Conservation (phyloP, 1,140 invertebrate genomes). For the Ips typographus region DNA sequence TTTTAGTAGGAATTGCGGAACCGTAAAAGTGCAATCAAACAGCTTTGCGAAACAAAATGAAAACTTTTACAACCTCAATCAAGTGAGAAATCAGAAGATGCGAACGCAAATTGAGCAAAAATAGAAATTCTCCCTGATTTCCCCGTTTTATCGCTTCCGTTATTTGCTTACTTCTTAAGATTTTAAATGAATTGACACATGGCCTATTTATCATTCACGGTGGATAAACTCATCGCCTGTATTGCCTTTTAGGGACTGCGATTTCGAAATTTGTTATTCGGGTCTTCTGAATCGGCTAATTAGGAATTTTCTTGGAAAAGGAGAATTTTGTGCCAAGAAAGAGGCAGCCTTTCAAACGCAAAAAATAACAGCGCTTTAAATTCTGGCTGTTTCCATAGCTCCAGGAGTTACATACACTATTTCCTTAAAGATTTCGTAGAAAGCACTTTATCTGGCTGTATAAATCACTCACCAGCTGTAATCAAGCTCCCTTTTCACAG, state of each 20-base stretch:
- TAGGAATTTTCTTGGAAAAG: not conserved
- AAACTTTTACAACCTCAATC: conserved; percentile 11
- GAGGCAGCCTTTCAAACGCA: too few species aligned
- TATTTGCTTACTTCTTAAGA: conserved; percentile 19
- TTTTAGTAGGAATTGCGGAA: not conserved
- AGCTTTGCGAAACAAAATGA: not conserved
- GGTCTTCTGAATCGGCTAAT: not conserved
- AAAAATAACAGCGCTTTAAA: too few species aligned
- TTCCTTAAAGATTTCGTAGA: too few species aligned
- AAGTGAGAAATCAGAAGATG: conserved; percentile 13
- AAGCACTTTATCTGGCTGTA: not conserved
- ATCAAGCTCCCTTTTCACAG: not conserved
- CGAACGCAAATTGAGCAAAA: conserved; percentile 15
- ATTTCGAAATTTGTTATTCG: not conserved
- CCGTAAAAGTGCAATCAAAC: conserved; percentile 1
- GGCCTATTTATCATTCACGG: conserved; percentile 19
- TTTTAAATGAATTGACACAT: conserved; percentile 15
- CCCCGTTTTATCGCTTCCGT: conserved; percentile 1
- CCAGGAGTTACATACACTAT: too few species aligned
- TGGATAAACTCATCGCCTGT: conserved; percentile 12
- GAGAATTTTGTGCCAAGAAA: not conserved
- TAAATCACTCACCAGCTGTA: conserved; percentile 5
- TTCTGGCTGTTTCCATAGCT: too few species aligned
- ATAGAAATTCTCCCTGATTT: conserved; percentile 13
- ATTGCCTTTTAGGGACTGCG: not conserved